Evolutionary conservation across 1,140 invertebrate species (phyloP).

Genomic region (Fragariocoptes setiger): DNA sequence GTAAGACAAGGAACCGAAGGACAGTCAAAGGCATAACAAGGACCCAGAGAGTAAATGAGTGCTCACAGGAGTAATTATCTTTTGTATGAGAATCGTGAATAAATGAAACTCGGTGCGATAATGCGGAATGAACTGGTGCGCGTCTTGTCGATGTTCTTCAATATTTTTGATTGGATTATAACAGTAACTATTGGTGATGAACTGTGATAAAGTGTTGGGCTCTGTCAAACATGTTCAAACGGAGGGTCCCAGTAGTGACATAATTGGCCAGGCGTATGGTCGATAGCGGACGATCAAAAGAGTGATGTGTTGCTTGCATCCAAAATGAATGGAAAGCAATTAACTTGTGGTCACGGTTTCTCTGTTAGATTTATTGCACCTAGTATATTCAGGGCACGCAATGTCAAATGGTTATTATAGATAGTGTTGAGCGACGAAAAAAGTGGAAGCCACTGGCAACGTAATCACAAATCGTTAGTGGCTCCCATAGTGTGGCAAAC

Average conservation of each 20-base stretch:
- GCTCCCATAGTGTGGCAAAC: conserved; percentile 78
- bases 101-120: conserved; percentile 54
- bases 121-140: conserved; percentile 69
- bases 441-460: conserved; percentile 74
- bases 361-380: conserved; percentile 66
- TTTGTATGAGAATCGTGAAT: no score
- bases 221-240: conserved; percentile 46
- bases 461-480: conserved; percentile 80
- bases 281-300: conserved; percentile 48
- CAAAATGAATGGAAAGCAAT: conserved; percentile 66
- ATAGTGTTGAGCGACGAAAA: conserved; percentile 54
- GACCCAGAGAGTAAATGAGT: no score
- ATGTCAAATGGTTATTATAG: conserved; percentile 25
- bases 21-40: no score
- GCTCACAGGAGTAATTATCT: no score
- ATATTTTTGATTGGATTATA: conserved; percentile 24
- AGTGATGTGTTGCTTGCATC: conserved; percentile 64
- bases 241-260: conserved; percentile 57
- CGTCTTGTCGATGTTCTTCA: conserved; percentile 37
- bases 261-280: conserved; percentile 44
- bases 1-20: no score
- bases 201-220: no score
- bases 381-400: conserved; percentile 29
- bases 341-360: conserved; percentile 65
- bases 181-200: no score